Conservation (phyloP, 1,140 invertebrate genomes). For the Drosophila melanica region DNA sequence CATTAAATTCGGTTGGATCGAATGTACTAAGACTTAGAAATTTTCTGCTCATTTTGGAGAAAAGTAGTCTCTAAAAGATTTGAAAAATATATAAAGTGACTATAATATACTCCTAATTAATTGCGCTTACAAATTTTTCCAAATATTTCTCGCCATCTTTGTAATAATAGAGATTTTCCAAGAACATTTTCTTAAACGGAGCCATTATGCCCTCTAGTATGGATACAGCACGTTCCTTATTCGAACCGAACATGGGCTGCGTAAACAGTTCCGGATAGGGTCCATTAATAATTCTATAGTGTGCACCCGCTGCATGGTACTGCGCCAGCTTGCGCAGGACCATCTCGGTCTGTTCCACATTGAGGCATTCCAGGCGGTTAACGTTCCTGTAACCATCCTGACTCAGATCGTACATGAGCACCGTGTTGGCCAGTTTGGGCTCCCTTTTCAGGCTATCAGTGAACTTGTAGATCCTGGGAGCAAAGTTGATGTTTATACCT, state of each 20-base stretch:
- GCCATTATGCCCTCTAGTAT: conserved; percentile 40
- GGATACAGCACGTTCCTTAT: conserved; percentile 17
- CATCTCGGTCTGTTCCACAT: conserved; percentile 84
- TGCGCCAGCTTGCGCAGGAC: conserved; percentile 85
- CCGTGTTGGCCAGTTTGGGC: conserved; percentile 55
- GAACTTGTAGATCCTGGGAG: conserved; percentile 50
- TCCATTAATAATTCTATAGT: conserved; percentile 44
- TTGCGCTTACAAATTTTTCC: conserved; percentile 54
- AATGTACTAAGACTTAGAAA: conserved; percentile 27
- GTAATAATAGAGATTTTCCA: conserved; percentile 50
- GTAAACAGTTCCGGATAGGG: conserved; percentile 55
- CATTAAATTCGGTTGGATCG: conserved; percentile 85
- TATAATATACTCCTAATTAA: background rate
- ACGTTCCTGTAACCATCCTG: conserved; percentile 85
- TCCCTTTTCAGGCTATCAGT: conserved; percentile 45
- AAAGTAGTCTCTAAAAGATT: conserved; percentile 17
- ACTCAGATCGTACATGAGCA: conserved; percentile 85
- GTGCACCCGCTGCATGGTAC: conserved; percentile 85
- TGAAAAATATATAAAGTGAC: no score
- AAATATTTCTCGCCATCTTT: conserved; percentile 58
- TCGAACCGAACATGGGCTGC: conserved; percentile 49
- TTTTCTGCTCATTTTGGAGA: conserved; percentile 23
- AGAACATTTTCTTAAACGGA: conserved; percentile 53
- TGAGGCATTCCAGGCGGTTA: conserved; percentile 85
- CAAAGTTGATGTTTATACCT: conserved; percentile 56